Percentiles rank a stretch among this genome's conserved stretches.
Evolutionary conservation across 53 echinoderm and acorn worm species (phyloP).

Genomic region (Holothuria leucospilota): DNA sequence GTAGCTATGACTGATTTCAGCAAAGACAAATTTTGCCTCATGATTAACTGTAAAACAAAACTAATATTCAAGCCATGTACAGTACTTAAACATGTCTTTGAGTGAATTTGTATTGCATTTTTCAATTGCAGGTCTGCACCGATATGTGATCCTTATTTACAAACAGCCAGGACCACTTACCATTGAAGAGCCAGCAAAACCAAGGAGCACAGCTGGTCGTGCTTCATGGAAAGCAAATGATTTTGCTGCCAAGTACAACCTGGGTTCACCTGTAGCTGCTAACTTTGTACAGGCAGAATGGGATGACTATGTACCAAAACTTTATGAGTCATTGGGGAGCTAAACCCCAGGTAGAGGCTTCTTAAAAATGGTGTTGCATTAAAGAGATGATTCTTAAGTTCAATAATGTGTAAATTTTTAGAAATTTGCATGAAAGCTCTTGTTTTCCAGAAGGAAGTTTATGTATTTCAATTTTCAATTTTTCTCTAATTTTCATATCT

Average conservation of each 20-base stretch:
- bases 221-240: slow-evolving; percentile 76
- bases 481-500: too few species aligned
- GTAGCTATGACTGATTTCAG: too few species aligned
- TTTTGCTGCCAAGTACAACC: slow-evolving; percentile 72
- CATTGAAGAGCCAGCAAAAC: slow-evolving; percentile 58
- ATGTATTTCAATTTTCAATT: too few species aligned
- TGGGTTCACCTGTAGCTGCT: slow-evolving; percentile 87
- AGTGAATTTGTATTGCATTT: background rate
- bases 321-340: slow-evolving; percentile 63
- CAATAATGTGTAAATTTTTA: too few species aligned
- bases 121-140: slow-evolving; percentile 75
- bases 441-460: too few species aligned
- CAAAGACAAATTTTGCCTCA: too few species aligned
- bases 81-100: too few species aligned
- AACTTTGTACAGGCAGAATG: slow-evolving; percentile 93
- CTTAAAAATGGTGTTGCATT: too few species aligned
- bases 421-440: too few species aligned
- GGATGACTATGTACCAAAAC: slow-evolving; percentile 88
- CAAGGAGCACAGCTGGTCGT: slow-evolving; percentile 52
- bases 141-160: slow-evolving; percentile 92
- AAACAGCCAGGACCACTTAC: slow-evolving; percentile 82
- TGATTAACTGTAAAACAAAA: too few species aligned
- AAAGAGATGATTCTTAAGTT: too few species aligned
- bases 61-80: too few species aligned
- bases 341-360: background rate